Conservation (phyloP, 1,140 invertebrate genomes). For the Aplysia californica region DNA sequence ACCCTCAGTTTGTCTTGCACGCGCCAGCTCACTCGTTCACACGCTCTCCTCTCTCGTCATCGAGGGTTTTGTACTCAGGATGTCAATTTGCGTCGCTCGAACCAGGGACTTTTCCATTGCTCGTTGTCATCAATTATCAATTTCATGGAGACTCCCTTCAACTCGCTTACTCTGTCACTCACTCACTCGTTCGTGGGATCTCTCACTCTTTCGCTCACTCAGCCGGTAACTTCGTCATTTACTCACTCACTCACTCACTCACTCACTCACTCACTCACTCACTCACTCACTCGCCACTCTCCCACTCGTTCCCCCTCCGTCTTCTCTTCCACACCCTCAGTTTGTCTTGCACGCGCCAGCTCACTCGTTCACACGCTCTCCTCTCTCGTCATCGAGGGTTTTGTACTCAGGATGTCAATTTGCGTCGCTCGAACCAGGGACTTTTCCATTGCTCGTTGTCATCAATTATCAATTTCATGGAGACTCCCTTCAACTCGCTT, state of each 20-base stretch:
- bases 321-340: slow-evolving; percentile 1
- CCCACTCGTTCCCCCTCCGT: not conserved
- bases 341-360: slow-evolving; percentile 5
- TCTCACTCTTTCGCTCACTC: slow-evolving; percentile 20
- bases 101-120: too few species aligned
- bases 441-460: too few species aligned
- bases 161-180: slow-evolving; percentile 13
- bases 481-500: slow-evolving; percentile 8
- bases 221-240: slow-evolving; percentile 2
- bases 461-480: too few species aligned
- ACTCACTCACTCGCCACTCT: not conserved
- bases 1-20: not conserved
- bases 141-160: not conserved
- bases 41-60: not conserved
- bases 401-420: too few species aligned
- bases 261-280: not conserved
- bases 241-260: slow-evolving; percentile 10
- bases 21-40: not conserved
- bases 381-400: too few species aligned
- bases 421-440: too few species aligned
- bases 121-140: too few species aligned
- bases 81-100: too few species aligned
- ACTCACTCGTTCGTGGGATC: slow-evolving; percentile 14
- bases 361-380: slow-evolving; percentile 10
- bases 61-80: too few species aligned